These are phyloP conservation scores for Lottia scabra DNA, from an alignment of 2,888 invertebrate genomes.

Conservation along the genomic window DNA sequence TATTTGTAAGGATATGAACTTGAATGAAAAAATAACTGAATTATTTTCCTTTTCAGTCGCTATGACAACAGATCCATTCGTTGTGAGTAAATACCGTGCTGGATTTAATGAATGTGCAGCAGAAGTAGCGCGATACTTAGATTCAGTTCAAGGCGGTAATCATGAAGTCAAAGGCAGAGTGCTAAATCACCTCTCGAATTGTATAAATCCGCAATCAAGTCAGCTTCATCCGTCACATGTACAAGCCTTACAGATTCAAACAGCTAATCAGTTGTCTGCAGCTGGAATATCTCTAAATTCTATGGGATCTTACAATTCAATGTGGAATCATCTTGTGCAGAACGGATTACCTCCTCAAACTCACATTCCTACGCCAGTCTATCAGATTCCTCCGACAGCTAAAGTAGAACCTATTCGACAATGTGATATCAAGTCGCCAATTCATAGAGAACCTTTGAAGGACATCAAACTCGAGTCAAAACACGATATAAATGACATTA, in stretches of 20 bases:
- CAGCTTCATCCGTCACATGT: conserved; percentile 13
- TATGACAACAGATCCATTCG: conserved; percentile 25
- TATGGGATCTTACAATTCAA: conserved; percentile 6
- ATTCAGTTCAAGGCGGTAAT: conserved; percentile 29
- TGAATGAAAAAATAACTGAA: background rate
- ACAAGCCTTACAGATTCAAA: conserved; percentile 13
- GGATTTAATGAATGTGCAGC: conserved; percentile 44
- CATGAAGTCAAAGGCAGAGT: conserved; percentile 36
- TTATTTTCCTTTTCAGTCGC: conserved; percentile 8
- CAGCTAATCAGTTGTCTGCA: conserved; percentile 8
- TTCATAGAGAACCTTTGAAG: conserved; percentile 1
- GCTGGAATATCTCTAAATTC: conserved; percentile 2
- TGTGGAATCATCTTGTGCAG: conserved; percentile 12
- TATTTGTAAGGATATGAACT: too few species aligned
- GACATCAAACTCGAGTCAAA: conserved; percentile 10
- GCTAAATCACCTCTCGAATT: conserved; percentile 35
- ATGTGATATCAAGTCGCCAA: conserved; percentile 10
- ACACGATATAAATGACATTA: background rate
- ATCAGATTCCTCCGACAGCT: conserved; percentile 3
- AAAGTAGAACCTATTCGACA: background rate
- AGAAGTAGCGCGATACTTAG: conserved; percentile 40
- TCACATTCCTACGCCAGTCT: background rate
- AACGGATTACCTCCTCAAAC: conserved; percentile 11
- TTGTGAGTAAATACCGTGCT: conserved; percentile 30
- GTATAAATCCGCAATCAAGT: conserved; percentile 14